Evolutionary conservation across 2,797 vertebrate genomes (phyloP).

Genomic region (Acipenser oxyrinchus): DNA sequence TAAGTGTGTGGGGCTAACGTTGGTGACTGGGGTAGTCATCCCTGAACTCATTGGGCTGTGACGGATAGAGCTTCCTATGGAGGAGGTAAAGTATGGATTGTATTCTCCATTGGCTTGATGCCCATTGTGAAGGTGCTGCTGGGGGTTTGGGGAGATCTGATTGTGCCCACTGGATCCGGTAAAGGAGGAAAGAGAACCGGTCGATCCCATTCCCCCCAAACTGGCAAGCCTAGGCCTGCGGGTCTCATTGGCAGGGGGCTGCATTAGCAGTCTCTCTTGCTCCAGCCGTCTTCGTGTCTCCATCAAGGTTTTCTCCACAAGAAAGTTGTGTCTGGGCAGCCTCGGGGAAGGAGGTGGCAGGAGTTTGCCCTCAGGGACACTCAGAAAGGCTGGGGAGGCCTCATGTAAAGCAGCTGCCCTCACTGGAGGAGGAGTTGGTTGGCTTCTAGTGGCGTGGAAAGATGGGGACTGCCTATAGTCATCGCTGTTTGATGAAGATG

Average conservation of each 20-base stretch:
- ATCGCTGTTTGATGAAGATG: constrained; percentile 91
- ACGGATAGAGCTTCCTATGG: constrained; percentile 84
- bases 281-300: constrained; percentile 88
- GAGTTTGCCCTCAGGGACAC: constrained; percentile 61
- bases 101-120: constrained; percentile 74
- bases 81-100: constrained; percentile 63
- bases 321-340: constrained; percentile 73
- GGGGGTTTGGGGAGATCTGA: constrained; percentile 55
- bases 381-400: constrained; percentile 48
- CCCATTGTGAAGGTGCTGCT: constrained; percentile 69
- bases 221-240: constrained; percentile 86
- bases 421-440: constrained; percentile 38
- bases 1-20: constrained; percentile 85
- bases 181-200: constrained; percentile 80
- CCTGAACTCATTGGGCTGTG: constrained; percentile 94
- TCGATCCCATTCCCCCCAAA: constrained; percentile 87
- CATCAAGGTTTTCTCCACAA: constrained; percentile 96
- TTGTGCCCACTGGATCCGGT: constrained; percentile 67
- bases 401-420: constrained; percentile 48
- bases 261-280: constrained; percentile 81
- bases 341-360: constrained; percentile 79
- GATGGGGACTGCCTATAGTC: constrained; percentile 72
- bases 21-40: constrained; percentile 85
- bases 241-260: constrained; percentile 59
- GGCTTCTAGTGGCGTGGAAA: constrained; percentile 50